phyloP scores from a whole-genome alignment of 2,888 invertebrate species.

The Parthenolecanium corni region DNA sequence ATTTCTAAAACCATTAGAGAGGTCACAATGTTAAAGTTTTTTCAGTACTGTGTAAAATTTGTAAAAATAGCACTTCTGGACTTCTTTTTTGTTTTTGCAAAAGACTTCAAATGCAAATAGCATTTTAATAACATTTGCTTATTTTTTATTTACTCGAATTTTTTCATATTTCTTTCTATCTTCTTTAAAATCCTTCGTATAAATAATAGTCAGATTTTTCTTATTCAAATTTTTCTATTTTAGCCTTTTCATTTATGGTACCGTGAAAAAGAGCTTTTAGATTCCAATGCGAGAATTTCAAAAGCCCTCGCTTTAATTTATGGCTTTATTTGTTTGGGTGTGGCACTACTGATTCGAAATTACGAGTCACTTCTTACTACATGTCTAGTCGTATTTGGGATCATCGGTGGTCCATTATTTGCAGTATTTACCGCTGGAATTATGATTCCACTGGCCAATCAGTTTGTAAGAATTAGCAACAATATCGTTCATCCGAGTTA shows the following conservation, averaged over 20 bases:
- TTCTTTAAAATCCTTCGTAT: too few species aligned
- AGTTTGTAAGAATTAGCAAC: background rate
- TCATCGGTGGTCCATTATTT: conserved; percentile 75
- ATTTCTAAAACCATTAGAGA: too few species aligned
- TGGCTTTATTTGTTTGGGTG: conserved; percentile 62
- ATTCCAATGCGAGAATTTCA: conserved; percentile 8
- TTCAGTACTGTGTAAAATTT: too few species aligned
- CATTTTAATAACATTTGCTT: too few species aligned
- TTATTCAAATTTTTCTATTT: background rate
- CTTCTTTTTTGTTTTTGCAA: too few species aligned
- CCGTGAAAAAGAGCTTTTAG: conserved; percentile 36
- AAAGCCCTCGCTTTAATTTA: conserved; percentile 46
- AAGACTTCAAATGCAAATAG: too few species aligned
- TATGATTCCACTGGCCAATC: conserved; percentile 36
- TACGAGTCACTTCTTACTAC: conserved; percentile 81
- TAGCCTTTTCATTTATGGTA: conserved; percentile 18
- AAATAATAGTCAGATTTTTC: too few species aligned
- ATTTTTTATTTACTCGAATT: too few species aligned
- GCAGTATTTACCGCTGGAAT: conserved; percentile 78
- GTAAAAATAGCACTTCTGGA: too few species aligned
- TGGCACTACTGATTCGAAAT: conserved; percentile 71
- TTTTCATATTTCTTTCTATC: too few species aligned
- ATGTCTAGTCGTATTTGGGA: conserved; percentile 72
- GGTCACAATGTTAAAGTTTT: too few species aligned
- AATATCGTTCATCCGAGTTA: conserved; percentile 45